Percentiles rank a stretch among this genome's conserved stretches.
Conservation (phyloP, 2,113 vertebrate genomes). For the Plestiodon gilberti region DNA sequence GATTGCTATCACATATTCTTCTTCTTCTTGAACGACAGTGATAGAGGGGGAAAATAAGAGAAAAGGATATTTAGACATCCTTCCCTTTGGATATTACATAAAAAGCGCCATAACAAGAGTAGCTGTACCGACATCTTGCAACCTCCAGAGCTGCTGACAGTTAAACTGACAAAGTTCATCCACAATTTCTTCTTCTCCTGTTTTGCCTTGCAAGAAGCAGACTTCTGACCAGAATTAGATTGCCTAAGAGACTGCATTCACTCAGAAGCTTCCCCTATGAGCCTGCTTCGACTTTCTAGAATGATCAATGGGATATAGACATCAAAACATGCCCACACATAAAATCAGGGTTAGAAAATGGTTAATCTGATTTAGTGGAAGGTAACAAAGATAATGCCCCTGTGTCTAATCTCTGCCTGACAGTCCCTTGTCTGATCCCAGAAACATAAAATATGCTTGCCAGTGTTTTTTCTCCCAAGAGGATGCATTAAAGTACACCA, state of each 20-base stretch:
- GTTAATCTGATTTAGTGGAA: slow-evolving; percentile 33
- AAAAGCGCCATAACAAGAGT: not conserved
- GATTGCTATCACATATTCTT: not conserved
- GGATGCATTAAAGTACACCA: not conserved
- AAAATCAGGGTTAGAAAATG: slow-evolving; percentile 27
- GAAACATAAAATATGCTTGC: slow-evolving; percentile 28
- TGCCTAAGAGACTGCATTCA: not conserved
- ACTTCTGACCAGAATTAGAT: not conserved
- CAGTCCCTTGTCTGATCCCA: slow-evolving; percentile 17
- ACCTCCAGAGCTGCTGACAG: not conserved
- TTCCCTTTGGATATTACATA: not conserved
- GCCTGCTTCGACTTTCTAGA: not conserved
- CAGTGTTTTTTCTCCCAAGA: slow-evolving; percentile 6
- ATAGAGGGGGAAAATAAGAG: not conserved
- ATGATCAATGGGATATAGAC: not conserved
- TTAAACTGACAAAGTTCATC: not conserved
- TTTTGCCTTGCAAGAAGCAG: not conserved
- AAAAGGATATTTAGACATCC: not conserved
- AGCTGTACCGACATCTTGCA: not conserved
- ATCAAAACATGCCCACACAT: slow-evolving; percentile 17
- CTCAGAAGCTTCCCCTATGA: not conserved
- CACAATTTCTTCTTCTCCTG: not conserved
- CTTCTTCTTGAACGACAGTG: too few relatives aligned
- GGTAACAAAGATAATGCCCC: slow-evolving; percentile 27
- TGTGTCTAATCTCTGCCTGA: slow-evolving; percentile 21